Evolutionary conservation across 2,888 invertebrate genomes (phyloP).

Genomic region (Gonocerus acuteangulatus): DNA sequence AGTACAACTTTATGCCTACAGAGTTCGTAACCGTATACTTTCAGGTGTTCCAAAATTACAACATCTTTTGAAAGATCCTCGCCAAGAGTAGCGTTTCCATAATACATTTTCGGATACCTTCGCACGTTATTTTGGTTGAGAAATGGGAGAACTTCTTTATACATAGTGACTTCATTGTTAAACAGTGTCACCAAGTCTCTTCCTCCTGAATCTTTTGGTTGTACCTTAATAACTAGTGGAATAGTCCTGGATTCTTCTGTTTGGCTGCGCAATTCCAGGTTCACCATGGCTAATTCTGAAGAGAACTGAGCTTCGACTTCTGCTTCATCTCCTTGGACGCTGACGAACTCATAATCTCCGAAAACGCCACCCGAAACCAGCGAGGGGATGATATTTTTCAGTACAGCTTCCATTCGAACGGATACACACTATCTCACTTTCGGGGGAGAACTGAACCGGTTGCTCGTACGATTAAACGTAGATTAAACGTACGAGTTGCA

Average conservation of each 20-base stretch:
- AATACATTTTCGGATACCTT: slow-evolving; percentile 30
- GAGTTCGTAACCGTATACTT: slow-evolving; percentile 37
- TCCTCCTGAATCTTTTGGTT: neutral
- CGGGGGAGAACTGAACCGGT: too few species aligned
- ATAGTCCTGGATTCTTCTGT: neutral
- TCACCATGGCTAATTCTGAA: neutral
- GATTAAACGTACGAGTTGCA: too few species aligned
- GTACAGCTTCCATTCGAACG: neutral
- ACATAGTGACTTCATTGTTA: slow-evolving; percentile 35
- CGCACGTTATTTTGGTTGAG: slow-evolving; percentile 5
- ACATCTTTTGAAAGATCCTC: slow-evolving; percentile 25
- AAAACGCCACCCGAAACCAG: neutral
- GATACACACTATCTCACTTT: too few species aligned
- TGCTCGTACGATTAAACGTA: too few species aligned
- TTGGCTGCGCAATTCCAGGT: neutral
- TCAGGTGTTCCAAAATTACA: slow-evolving; percentile 40
- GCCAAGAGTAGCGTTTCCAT: slow-evolving; percentile 25
- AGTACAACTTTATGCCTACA: slow-evolving; percentile 38
- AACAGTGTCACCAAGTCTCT: slow-evolving; percentile 31
- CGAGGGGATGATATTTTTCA: neutral
- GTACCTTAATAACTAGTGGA: slow-evolving; percentile 31
- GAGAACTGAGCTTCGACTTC: slow-evolving; percentile 2
- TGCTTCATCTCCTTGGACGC: neutral
- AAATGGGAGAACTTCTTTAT: slow-evolving; percentile 34
- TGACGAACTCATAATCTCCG: neutral